Evolutionary conservation across 2,113 vertebrate genomes (phyloP), one percentile per base, ranked within the genome.

Genomic region (Spea bombifrons): DNA sequence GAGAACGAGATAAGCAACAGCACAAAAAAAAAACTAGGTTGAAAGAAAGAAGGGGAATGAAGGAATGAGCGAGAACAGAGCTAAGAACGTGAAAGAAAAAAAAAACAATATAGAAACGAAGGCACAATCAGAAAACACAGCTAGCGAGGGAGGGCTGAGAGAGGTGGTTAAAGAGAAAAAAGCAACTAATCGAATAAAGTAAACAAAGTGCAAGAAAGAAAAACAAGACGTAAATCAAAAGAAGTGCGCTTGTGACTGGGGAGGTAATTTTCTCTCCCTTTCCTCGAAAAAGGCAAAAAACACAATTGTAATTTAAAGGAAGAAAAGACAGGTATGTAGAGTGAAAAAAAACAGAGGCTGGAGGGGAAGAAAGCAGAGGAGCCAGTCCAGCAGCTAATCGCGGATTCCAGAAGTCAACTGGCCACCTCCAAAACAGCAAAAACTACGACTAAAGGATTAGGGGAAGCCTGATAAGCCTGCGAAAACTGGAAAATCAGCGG

Each of bases 401-500:
- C 1, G 53, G 59, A 76, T 49, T n/a, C 57, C 47, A 48, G 66
- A 61, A 66, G 66, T 71, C 43, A 81, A 65, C 66, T 71, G 73
- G 66, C 73, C 68, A 75, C 59, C 49, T 47, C 73, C 30, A 68
- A 66, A 68, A 68, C 72, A 68, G 71, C 53, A 16, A 69, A 30
- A 69, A 75, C 74, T 71, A 70, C 61, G 47, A 64, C 73, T 81
- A 57, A 71, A 76, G 80, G 80, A 81, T 81, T 71, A 75, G 80
- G 73, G 67, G 59, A 75, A 75, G 73, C 74, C 80, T 76, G 73
- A 8, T 47, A 71, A 49, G 44, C 16, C 57, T 67, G 71, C 13
- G 50, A 80, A 80, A 73, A 74, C 71, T 74, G 78, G 71, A 80
- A 80, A 80, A 80, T 74, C 78, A 74, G 78, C 71, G 78, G 78